Conservation (phyloP, 2,888 invertebrate genomes). For the Dolichomitus sp. region DNA sequence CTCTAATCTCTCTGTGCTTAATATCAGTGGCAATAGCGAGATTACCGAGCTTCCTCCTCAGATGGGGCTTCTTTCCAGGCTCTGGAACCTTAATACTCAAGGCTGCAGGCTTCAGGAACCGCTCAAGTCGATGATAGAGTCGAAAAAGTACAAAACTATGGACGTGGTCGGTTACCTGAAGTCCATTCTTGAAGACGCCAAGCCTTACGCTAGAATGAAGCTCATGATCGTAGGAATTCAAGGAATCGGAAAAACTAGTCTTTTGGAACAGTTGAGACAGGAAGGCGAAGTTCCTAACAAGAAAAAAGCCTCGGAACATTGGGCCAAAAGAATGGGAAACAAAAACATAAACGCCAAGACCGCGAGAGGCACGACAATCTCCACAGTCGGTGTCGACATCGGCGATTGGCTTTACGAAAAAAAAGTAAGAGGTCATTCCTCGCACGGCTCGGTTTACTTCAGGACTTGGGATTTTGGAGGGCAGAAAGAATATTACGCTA, state of each 20-base stretch:
- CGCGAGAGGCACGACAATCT: constrained; percentile 93
- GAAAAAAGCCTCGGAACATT: constrained; percentile 92
- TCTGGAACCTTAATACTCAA: constrained; percentile 98
- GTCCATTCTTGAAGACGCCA: constrained; percentile 95
- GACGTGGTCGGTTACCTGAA: constrained; percentile 98
- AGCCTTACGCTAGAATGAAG: constrained; percentile 97
- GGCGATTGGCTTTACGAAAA: constrained; percentile 98
- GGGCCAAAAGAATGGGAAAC: constrained; percentile 98
- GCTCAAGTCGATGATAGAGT: constrained; percentile 95
- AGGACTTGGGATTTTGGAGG: constrained; percentile 99
- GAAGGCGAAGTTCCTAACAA: constrained; percentile 93
- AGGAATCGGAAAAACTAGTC: constrained; percentile 95
- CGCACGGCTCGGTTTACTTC: constrained; percentile 95
- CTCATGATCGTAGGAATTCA: constrained; percentile 98
- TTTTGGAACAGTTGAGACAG: constrained; percentile 95
- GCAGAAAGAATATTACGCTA: constrained; percentile 99
- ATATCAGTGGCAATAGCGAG: constrained; percentile 95
- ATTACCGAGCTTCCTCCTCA: constrained; percentile 97
- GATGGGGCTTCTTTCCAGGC: constrained; percentile 96
- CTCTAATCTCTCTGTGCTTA: constrained; percentile 96
- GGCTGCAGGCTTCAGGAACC: constrained; percentile 97
- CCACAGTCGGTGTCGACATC: constrained; percentile 99
- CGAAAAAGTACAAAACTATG: constrained; percentile 97
- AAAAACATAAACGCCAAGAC: constrained; percentile 93
- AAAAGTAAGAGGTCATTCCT: constrained; percentile 91